These are phyloP conservation scores for Panthera leo DNA, from an alignment of 2,113 vertebrate genomes.

Conservation along the genomic window DNA sequence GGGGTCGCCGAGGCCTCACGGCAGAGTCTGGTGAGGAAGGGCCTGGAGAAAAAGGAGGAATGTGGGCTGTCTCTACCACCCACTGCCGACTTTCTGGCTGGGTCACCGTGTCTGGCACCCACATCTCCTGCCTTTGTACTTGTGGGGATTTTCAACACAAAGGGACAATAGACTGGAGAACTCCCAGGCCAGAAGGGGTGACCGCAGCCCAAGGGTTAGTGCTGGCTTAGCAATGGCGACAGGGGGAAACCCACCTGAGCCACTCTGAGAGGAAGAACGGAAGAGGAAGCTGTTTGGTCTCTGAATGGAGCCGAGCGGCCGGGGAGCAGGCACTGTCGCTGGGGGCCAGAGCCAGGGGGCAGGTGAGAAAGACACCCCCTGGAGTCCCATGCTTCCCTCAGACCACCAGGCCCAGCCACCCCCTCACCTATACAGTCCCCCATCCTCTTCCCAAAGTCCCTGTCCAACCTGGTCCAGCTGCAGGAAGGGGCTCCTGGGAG, in stretches of 20 bases:
- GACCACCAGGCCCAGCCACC: background rate
- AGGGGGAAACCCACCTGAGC: conserved; percentile 79
- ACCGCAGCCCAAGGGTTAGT: background rate
- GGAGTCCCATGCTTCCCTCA: background rate
- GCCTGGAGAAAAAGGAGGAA: background rate
- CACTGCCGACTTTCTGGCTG: background rate
- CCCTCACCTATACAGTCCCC: background rate
- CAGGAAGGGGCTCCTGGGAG: conserved; percentile 51
- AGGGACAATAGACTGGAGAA: background rate
- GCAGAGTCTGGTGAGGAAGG: conserved; percentile 53
- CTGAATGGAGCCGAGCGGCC: conserved; percentile 81
- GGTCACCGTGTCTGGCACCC: background rate
- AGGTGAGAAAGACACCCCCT: background rate
- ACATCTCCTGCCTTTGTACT: background rate
- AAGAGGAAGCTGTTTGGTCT: conserved; percentile 94
- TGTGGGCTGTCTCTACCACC: background rate
- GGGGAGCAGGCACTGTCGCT: conserved; percentile 66
- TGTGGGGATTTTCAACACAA: background rate
- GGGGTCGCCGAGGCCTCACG: conserved; percentile 37
- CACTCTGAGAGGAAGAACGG: conserved; percentile 87
- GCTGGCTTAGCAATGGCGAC: background rate
- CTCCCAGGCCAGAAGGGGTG: background rate
- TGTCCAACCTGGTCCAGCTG: conserved; percentile 65
- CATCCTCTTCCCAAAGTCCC: background rate
- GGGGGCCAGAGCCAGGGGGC: background rate